Evolutionary conservation across 1,140 invertebrate species (phyloP), one percentile per base, ranked within the genome.

Genomic region (Sycobia sp.): DNA sequence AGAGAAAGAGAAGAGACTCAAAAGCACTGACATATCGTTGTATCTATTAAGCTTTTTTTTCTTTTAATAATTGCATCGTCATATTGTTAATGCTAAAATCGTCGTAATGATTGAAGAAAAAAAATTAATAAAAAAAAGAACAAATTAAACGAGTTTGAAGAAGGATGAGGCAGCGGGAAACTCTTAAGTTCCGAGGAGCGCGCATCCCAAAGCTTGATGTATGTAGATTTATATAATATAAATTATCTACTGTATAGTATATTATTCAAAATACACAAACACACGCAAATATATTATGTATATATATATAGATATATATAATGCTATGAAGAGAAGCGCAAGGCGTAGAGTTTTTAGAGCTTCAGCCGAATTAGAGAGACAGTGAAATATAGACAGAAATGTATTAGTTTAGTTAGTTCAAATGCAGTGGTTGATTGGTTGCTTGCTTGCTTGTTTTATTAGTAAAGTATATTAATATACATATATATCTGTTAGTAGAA

Each of bases 161-260:
- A 66, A 69, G 71, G 66, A 68, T 66, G 66, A 69, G 71, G 69
- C 71, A 72, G 71, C 71, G 71, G 71, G 71, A 72, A 70, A 68
- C 69, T 70, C 69, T 70, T 67, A 65, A 65, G 56, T 59, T 56
- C 55, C 32, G 23, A 59, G 32, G 50, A 65, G 38, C 22, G 34
- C 39, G 41, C 23, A 65, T 27, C 47, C 50, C 53, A 53, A 65
- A 64, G 54, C 47, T 64, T 62, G n/a, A 49, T 49, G 39, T 49
- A 49, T 38, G 23, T n/a, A n/a, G n/a, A n/a, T n/a, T 32, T 29
- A 16, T 50, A 54, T 50, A 29, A n/a, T n/a, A n/a, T n/a, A n/a
- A n/a, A n/a, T 58, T 50, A 23, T 14, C 25, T 38, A 56, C n/a
- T 51, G 51, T 63, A 53, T 63, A 59, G 55, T 39, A 65, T 38